Percentiles rank a stretch among this genome's conserved stretches.
These are phyloP conservation scores for Branchellion lobata DNA, from an alignment of 2,888 invertebrate species.

Conservation along the genomic window DNA sequence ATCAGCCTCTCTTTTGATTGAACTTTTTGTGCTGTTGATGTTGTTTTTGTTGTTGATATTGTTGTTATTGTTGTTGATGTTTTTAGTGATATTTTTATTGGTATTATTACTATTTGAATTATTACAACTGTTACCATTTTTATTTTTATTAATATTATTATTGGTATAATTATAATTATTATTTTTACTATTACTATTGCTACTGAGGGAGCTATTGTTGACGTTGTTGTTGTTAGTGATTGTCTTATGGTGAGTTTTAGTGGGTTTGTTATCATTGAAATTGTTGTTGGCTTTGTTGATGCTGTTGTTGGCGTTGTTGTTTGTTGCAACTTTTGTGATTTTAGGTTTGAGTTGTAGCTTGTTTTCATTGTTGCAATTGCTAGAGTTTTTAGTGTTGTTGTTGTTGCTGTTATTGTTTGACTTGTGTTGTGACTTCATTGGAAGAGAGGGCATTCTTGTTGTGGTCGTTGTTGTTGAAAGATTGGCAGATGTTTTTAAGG, in stretches of 20 bases:
- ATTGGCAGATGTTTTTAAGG: not conserved
- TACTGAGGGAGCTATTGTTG: not conserved
- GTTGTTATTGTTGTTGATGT: slow-evolving; percentile 1
- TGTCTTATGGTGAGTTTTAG: not conserved
- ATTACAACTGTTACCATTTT: not conserved
- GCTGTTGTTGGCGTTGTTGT: not conserved
- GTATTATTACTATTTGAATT: not conserved
- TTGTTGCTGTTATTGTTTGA: slow-evolving; percentile 1
- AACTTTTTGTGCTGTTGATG: not conserved
- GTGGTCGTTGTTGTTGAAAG: not conserved
- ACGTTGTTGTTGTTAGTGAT: not conserved
- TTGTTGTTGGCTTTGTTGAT: not conserved
- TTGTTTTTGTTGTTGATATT: not conserved
- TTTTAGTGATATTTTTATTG: not conserved
- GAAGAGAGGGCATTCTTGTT: not conserved
- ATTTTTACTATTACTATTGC: not conserved
- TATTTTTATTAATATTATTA: not conserved
- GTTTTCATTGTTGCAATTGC: too few relatives aligned
- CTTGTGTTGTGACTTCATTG: not conserved
- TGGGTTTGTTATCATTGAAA: not conserved
- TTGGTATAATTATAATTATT: not conserved
- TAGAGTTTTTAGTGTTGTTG: not conserved
- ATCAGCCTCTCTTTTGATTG: not conserved
- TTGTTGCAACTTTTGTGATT: not conserved
- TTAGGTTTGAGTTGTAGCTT: too few relatives aligned